Evolutionary conservation across 2,888 invertebrate species (phyloP).

Genomic region (Hyles lineata): DNA sequence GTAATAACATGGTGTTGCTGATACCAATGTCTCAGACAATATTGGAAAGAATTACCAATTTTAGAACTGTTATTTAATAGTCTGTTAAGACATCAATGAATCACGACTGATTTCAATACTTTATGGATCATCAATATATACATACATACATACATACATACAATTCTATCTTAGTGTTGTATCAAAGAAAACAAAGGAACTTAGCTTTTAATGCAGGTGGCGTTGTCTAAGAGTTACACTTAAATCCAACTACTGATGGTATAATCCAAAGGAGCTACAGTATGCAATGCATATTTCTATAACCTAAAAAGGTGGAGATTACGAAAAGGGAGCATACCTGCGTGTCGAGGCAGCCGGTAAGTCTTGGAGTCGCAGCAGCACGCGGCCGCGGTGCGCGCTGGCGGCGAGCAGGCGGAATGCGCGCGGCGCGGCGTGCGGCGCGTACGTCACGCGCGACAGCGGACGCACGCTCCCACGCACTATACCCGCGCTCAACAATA

Average conservation of each 20-base stretch:
- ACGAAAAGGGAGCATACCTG: too few relatives aligned
- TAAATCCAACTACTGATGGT: too few relatives aligned
- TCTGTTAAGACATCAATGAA: background rate
- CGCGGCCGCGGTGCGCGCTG: slow-evolving; percentile 62
- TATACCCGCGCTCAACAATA: slow-evolving; percentile 60
- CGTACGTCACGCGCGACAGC: slow-evolving; percentile 55
- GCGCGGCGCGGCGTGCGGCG: slow-evolving; percentile 50
- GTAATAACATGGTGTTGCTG: background rate
- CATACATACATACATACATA: too few relatives aligned
- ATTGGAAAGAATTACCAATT: background rate
- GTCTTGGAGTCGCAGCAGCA: slow-evolving; percentile 51
- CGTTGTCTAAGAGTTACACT: too few relatives aligned
- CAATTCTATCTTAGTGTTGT: too few relatives aligned
- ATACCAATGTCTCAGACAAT: background rate
- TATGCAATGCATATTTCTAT: too few relatives aligned
- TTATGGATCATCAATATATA: too few relatives aligned
- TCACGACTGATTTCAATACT: background rate
- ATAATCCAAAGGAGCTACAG: too few relatives aligned
- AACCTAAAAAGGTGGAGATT: too few relatives aligned
- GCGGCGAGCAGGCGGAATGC: slow-evolving; percentile 60
- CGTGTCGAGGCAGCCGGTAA: background rate
- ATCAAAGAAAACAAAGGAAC: too few relatives aligned
- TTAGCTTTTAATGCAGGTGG: too few relatives aligned
- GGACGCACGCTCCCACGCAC: slow-evolving; percentile 62
- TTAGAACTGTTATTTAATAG: background rate